Evolutionary conservation across 2,888 invertebrate species (phyloP), one percentile per base, ranked within the genome.

Genomic region (Ypsolopha sequella): DNA sequence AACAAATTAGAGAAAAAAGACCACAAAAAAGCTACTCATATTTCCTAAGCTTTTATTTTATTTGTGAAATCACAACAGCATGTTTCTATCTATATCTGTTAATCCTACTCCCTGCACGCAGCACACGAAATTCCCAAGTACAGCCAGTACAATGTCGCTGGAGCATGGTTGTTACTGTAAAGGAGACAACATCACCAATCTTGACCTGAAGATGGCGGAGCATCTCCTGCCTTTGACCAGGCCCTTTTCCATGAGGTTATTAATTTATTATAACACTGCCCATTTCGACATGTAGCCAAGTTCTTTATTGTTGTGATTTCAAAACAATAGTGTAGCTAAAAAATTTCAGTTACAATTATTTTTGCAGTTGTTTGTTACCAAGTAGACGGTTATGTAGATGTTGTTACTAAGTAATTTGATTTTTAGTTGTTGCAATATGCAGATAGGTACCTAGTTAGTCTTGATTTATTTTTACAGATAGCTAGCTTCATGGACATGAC

Each of bases 181-280:
- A 0, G 86, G 86, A 1, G 86, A 86, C 56, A 82, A 80, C 56
- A 57, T 64, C 58, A 69, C 65, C 14, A 70, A 65, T 55, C 55
- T 77, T 55, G 80, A 82, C 51, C 68, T 85, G 6, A 59, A 71
- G 41, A 76, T 74, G 59, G 82, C 85, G 0, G 73, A 79, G 52
- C 84, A 85, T 56, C 72, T 86, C 33, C 68, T 85, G 70, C 86
- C 86, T 0, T 82, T 85, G 85, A 84, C 86, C 81, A 80, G 85
- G 57, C 85, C 86, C 0, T 85, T 85, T 63, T 82, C 84, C 6
- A 76, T 85, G 81, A 86, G 86, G 86, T 86, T 68, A 48, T 11
- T 52, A 14, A 36, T 50, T 36, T 34, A 41, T 41, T 39, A 48
- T 7, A 10, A n/a, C 38, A 38, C 2, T 24, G 49, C 51, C 36